Conservation (phyloP, 1,140 invertebrate genomes). For the Xylocopa sonorina region DNA sequence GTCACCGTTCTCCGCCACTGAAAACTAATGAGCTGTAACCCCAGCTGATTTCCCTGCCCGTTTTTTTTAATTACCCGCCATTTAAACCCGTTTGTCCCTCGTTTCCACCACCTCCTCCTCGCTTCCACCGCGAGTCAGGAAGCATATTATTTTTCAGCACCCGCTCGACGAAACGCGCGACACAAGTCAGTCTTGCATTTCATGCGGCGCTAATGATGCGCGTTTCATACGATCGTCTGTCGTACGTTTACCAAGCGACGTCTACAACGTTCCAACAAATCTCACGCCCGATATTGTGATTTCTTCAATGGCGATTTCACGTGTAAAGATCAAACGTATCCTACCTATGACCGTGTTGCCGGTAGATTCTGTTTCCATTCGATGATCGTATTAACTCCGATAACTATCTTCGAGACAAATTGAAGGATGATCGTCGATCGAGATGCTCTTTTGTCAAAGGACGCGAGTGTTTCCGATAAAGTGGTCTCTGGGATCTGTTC, state of each 20-base stretch:
- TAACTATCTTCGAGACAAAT: neutral
- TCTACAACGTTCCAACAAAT: slow-evolving; percentile 4
- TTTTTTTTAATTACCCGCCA: slow-evolving; percentile 67
- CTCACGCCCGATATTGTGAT: too few relatives aligned
- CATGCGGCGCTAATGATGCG: slow-evolving; percentile 46
- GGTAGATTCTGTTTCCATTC: neutral
- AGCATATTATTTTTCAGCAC: slow-evolving; percentile 36
- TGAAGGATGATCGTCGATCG: neutral
- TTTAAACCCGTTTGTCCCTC: slow-evolving; percentile 40
- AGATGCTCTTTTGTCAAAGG: neutral
- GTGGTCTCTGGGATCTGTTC: neutral
- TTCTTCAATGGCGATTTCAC: neutral
- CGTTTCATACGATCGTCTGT: slow-evolving; percentile 42
- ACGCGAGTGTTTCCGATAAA: neutral
- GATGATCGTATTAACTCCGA: neutral
- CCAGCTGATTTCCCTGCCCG: slow-evolving; percentile 52
- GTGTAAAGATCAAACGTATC: neutral
- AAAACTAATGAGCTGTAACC: slow-evolving; percentile 66
- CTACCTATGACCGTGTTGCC: neutral
- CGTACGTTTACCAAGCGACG: neutral
- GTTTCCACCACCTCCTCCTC: too few relatives aligned
- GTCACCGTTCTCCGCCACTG: slow-evolving; percentile 49
- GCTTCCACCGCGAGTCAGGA: slow-evolving; percentile 2
- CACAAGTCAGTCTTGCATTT: slow-evolving; percentile 24
- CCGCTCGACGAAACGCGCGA: slow-evolving; percentile 15